Conservation (phyloP, 1,140 invertebrate genomes). For the Matsumurasca onukii region DNA sequence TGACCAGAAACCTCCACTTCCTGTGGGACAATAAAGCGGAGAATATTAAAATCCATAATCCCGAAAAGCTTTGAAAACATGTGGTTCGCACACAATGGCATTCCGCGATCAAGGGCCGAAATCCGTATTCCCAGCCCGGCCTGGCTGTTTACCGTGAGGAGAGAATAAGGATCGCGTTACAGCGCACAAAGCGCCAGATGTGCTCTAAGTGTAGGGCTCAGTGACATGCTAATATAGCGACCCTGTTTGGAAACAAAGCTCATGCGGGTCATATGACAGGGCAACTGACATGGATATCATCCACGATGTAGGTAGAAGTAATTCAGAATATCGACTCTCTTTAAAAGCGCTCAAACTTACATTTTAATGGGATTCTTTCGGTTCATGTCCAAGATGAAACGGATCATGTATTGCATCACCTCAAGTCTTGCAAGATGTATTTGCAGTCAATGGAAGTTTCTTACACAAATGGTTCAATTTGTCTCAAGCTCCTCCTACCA, state of each 20-base stretch:
- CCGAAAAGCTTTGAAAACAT: background rate
- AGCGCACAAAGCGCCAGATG: background rate
- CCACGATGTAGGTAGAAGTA: too few relatives aligned
- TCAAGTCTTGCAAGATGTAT: too few relatives aligned
- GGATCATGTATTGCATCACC: too few relatives aligned
- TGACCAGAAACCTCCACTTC: background rate
- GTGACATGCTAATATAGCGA: constrained; percentile 24
- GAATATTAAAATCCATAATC: background rate
- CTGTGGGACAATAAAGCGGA: background rate
- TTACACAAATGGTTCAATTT: too few relatives aligned
- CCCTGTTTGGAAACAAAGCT: background rate
- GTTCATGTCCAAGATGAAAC: too few relatives aligned
- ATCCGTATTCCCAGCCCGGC: constrained; percentile 19
- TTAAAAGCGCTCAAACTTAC: too few relatives aligned
- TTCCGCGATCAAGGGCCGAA: background rate
- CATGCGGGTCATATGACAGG: background rate
- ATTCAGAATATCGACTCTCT: too few relatives aligned
- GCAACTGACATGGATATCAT: too few relatives aligned
- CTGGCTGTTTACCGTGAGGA: background rate
- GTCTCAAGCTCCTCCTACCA: too few relatives aligned
- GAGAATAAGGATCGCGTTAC: constrained; percentile 21
- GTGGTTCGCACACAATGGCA: background rate
- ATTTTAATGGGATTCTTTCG: too few relatives aligned
- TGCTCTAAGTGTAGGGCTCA: background rate
- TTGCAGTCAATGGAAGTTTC: too few relatives aligned